Evolutionary conservation across 2,888 invertebrate genomes (phyloP).

Genomic region (Tinea pellionella): DNA sequence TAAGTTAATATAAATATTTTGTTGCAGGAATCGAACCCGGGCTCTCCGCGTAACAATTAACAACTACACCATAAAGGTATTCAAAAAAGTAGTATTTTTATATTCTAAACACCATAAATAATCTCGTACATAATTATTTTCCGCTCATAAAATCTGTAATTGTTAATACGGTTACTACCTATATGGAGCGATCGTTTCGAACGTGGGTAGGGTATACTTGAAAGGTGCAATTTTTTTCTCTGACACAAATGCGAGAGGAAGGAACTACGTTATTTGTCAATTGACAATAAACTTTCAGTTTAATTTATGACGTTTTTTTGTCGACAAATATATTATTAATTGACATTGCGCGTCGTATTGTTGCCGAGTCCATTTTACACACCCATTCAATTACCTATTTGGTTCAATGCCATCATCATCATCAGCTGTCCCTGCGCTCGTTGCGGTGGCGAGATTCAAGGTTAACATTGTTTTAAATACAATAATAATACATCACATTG

Average conservation of each 20-base stretch:
- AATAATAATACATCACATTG: background rate
- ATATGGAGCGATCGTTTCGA: no score
- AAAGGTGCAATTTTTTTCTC: background rate
- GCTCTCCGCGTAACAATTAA: no score
- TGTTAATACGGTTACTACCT: no score
- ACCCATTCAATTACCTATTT: constrained; percentile 3
- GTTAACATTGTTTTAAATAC: no score
- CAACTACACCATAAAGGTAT: no score
- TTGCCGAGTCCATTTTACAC: background rate
- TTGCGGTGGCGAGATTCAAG: no score
- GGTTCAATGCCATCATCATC: background rate
- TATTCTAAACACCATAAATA: background rate
- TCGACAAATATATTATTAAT: constrained; percentile 3
- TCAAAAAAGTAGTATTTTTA: no score
- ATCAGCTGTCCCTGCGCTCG: no score
- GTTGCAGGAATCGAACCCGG: no score
- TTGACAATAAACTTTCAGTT: background rate
- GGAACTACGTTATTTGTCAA: background rate
- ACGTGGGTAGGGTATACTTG: background rate
- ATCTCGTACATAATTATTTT: background rate
- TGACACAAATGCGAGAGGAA: background rate
- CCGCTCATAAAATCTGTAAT: background rate
- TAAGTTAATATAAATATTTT: no score
- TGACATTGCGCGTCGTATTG: background rate
- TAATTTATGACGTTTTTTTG: constrained; percentile 6